Percentiles rank a stretch among this genome's conserved stretches.
These are phyloP conservation scores for Heterodera schachtii DNA, from an alignment of 1,140 invertebrate genomes.

Conservation along the genomic window DNA sequence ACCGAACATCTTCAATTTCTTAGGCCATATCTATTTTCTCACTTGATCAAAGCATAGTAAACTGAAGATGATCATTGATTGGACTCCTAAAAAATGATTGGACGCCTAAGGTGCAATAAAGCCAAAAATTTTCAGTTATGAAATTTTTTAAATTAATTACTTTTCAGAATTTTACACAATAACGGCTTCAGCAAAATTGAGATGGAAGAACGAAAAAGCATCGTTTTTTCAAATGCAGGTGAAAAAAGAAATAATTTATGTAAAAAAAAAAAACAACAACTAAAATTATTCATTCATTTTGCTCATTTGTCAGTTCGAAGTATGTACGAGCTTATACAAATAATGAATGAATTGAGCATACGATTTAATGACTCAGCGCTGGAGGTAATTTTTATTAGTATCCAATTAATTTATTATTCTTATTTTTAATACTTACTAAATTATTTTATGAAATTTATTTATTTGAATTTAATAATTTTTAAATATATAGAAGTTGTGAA, in stretches of 20 bases:
- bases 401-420: constrained; percentile 4
- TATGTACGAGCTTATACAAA: constrained; percentile 37
- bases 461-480: too few relatives aligned
- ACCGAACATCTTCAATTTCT: too few relatives aligned
- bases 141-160: neutral
- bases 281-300: neutral
- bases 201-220: constrained; percentile 44
- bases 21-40: too few relatives aligned
- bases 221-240: constrained; percentile 53
- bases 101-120: too few relatives aligned
- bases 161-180: constrained; percentile 52
- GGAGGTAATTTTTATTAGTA: constrained; percentile 34
- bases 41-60: too few relatives aligned
- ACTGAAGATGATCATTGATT: too few relatives aligned
- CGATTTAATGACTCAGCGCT: constrained; percentile 25
- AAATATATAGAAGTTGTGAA: too few relatives aligned
- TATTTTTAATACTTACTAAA: too few relatives aligned
- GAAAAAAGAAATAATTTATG: constrained; percentile 21
- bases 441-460: too few relatives aligned
- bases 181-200: constrained; percentile 51
- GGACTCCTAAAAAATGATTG: too few relatives aligned
- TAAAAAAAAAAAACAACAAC: too few relatives aligned
- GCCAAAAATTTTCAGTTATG: too few relatives aligned
- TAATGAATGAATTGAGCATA: constrained; percentile 35
- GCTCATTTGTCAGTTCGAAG: constrained; percentile 7